Conservation (phyloP, 2,797 vertebrate species). For the Rhinatrema bivittatum region DNA sequence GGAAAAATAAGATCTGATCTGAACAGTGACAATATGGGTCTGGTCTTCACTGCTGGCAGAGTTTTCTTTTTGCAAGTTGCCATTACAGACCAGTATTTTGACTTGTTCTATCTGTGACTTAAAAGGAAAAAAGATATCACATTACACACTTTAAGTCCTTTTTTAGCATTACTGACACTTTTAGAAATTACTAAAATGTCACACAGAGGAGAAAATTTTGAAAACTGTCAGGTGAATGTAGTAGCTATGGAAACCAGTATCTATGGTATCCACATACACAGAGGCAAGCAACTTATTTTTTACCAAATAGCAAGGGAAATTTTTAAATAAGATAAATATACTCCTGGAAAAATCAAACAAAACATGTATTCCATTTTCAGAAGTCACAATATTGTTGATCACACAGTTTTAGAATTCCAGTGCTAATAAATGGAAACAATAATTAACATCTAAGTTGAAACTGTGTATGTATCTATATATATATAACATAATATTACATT, state of each 20-base stretch:
- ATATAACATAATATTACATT: too few relatives aligned
- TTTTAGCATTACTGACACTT: slow-evolving; percentile 24
- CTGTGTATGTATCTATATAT: too few relatives aligned
- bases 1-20: slow-evolving; percentile 9
- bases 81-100: not conserved
- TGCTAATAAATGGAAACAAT: too few relatives aligned
- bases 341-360: too few relatives aligned
- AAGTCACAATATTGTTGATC: too few relatives aligned
- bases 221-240: slow-evolving; percentile 28
- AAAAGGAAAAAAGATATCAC: slow-evolving; percentile 5
- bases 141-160: slow-evolving; percentile 18
- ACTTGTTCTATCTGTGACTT: not conserved
- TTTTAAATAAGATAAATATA: too few relatives aligned
- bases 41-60: not conserved
- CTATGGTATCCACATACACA: slow-evolving; percentile 20
- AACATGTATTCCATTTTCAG: too few relatives aligned
- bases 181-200: slow-evolving; percentile 40
- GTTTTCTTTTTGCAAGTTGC: not conserved
- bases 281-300: too few relatives aligned
- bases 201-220: slow-evolving; percentile 35
- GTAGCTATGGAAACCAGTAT: slow-evolving; percentile 47
- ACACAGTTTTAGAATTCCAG: too few relatives aligned
- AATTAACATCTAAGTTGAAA: too few relatives aligned
- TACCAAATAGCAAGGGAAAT: too few relatives aligned
- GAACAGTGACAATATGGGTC: not conserved